Evolutionary conservation across 1,140 invertebrate species (phyloP), one percentile per base, ranked within the genome.

Genomic region (Panagrolaimus sp.): DNA sequence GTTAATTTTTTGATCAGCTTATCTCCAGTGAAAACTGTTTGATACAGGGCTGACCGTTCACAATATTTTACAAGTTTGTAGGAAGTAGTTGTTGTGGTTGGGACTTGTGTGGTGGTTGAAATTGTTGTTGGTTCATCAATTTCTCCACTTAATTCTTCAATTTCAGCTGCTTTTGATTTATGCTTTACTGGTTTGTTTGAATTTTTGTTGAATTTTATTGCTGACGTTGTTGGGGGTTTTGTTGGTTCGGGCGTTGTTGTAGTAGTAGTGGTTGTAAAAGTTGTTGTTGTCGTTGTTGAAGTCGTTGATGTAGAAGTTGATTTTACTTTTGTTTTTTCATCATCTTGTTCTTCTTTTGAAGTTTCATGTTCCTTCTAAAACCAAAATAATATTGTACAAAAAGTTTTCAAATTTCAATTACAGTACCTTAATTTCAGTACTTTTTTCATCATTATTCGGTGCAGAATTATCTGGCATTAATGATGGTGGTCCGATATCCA

Each of bases 21-120:
- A 6, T 52, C 67, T 8, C 79, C 79, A 38, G 74, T 71, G 76
- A 81, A 81, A 24, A 78, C 71, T 6, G 80, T 82, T 58, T 81
- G 78, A 43, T 81, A 81, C 8, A 81, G 65, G 8, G 79, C 79
- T 21, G 64, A 69, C 46, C 77, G 78, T 12, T 68, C 55, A 28
- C 79, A 81, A 43, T 63, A 73, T 32, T 80, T 80, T 1, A 78
- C 78, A n/a, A 78, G 69, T n/a, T 72, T 74, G 58, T 81, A 80
- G 38, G 48, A 43, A 8, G 69, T 68, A 17, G 69, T 43, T 17
- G 43, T 73, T 12, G 26, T 65, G 12, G 24, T 55, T 21, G 55
- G 14, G 47, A 28, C 21, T 32, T 45, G 9, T 43, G 72, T 73
- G 14, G 73, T 71, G 0, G 68, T 55, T 10, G 28, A 10, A 9